A percentile compares a stretch with the other conserved stretches of the same genome.
Evolutionary conservation across 2,797 vertebrate genomes (phyloP).

Genomic region (Linurgus olivaceus): DNA sequence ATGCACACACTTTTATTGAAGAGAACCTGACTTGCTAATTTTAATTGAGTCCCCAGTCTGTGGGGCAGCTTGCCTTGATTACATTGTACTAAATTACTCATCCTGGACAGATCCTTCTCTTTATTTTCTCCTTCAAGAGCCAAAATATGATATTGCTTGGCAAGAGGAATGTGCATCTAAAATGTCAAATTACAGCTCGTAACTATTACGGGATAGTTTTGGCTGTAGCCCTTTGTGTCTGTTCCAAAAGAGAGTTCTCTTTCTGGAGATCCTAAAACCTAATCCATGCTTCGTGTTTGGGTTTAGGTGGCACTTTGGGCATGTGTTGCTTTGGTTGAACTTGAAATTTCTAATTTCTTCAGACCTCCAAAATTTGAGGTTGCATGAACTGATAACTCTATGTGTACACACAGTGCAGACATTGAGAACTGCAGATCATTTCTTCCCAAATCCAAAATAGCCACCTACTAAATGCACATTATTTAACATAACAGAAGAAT

Average conservation of each 20-base stretch:
- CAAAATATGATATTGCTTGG: slow-evolving; percentile 48
- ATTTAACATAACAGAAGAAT: neutral
- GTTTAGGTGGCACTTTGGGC: neutral
- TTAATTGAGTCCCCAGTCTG: neutral
- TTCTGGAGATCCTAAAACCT: slow-evolving; percentile 27
- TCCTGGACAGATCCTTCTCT: slow-evolving; percentile 1
- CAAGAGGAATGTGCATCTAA: slow-evolving; percentile 18
- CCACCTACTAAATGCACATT: neutral
- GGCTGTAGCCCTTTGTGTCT: neutral
- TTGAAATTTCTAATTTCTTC: neutral
- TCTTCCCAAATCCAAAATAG: neutral
- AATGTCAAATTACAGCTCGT: slow-evolving; percentile 50
- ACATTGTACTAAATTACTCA: slow-evolving; percentile 35
- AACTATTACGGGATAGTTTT: slow-evolving; percentile 15
- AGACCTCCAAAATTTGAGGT: neutral
- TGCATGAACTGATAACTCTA: neutral
- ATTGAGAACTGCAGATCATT: neutral
- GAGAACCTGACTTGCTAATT: neutral
- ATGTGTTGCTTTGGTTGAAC: neutral
- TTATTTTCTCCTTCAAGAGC: slow-evolving; percentile 35
- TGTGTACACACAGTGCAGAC: neutral
- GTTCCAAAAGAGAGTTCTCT: slow-evolving; percentile 50
- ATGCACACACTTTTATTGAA: neutral
- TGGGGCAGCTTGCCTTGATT: slow-evolving; percentile 45
- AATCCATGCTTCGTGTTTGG: neutral